phyloP scores from a whole-genome alignment of 2,888 invertebrate species.

The Eristalis arbustorum region DNA sequence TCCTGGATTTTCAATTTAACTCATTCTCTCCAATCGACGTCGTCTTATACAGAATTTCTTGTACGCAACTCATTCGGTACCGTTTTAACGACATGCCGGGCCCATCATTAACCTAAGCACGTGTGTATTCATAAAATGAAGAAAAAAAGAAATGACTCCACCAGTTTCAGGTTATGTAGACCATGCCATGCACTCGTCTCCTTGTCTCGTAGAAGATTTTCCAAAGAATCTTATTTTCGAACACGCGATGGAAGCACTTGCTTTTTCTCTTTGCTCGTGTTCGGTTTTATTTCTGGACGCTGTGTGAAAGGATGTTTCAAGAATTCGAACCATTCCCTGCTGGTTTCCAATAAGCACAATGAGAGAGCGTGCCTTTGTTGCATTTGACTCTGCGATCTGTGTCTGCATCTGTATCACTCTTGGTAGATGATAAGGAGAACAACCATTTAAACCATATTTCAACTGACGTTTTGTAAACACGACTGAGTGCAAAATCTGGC shows the following conservation, averaged over 20 bases:
- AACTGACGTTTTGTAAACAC: too few relatives aligned
- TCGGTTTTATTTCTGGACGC: not conserved
- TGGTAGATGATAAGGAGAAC: too few relatives aligned
- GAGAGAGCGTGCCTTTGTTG: too few relatives aligned
- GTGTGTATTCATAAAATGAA: not conserved
- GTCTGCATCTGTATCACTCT: too few relatives aligned
- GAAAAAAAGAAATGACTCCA: not conserved
- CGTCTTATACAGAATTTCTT: not conserved
- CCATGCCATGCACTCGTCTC: not conserved
- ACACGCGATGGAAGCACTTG: not conserved
- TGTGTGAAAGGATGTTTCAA: not conserved
- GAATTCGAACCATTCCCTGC: not conserved
- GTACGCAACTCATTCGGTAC: not conserved
- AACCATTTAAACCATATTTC: too few relatives aligned
- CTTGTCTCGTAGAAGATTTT: not conserved
- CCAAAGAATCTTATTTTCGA: not conserved
- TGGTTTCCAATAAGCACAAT: too few relatives aligned
- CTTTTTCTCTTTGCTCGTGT: not conserved
- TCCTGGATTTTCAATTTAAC: not conserved
- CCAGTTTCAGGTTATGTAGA: not conserved
- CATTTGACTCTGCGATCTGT: too few relatives aligned
- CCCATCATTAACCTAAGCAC: not conserved
- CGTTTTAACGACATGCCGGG: not conserved
- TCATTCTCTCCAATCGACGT: not conserved
- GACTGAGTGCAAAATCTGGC: too few relatives aligned